Base-by-base conservation (phyloP, 2,797 vertebrate species). In the Salmo trutta region DNA sequence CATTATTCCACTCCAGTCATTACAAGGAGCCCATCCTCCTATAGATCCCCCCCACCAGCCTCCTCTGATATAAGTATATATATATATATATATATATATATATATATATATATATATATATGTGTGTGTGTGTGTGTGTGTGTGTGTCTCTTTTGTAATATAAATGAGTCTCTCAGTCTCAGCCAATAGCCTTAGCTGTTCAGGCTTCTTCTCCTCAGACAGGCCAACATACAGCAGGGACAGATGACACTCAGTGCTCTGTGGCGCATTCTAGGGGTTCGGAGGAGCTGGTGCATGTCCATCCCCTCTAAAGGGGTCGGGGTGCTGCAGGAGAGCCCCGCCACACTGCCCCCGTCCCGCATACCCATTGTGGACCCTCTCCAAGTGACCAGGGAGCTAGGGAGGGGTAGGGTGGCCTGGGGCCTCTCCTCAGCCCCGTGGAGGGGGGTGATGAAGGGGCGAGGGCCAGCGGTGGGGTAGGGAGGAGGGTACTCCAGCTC, bases 311-410 rank as follows among this genome's bases (percentile, higher is more conserved):
- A 91, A 0, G 85, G 82, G 21, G 86, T 80, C 75, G 91, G 47
- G 19, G 91, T 92, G 83, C 90, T 92, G 88, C 87, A 92, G 79
- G 93, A 94, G 56, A 90, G 77, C 75, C 88, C 84, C 3, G 80
- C 78, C 76, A 91, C 16, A 4, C 92, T 93, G 74, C 74, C 82
- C n/a, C 82, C 51, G 29, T 86, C 81, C 12, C 79, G 81, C 56
- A 56, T 3, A 31, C 71, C 73, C 59, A 82, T 59, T 15, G 74
- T 51, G 62, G 62, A 72, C 70, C 75, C 36, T 15, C 80, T 54
- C 73, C 81, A 72, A 14, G 47, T 29, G 75, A 21, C 27, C 75
- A 14, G 70, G 5, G 29, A 82, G 77, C 31, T 52, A 51, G 87
- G 78, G 24, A 85, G 77, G 0, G 91, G 89, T n/a, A 93, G 88